Conservation (phyloP, 2,888 invertebrate species). For the Plebejus melissa region DNA sequence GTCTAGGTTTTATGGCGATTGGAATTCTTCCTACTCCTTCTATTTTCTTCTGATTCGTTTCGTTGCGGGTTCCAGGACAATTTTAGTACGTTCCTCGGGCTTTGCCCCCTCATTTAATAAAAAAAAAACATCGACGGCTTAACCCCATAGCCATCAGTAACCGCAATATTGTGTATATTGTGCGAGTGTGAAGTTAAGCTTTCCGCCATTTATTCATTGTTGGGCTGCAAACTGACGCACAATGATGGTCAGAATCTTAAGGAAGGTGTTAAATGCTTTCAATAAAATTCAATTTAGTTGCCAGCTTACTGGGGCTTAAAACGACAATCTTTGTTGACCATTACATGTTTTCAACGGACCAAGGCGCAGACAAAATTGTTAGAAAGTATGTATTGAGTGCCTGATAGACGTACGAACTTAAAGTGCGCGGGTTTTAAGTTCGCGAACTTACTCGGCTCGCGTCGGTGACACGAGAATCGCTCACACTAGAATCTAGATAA, state of each 20-base stretch:
- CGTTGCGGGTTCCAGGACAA: too few species aligned
- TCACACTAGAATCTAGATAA: too few species aligned
- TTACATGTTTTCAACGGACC: not conserved
- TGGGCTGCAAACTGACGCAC: not conserved
- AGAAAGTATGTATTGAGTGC: too few species aligned
- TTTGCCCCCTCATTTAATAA: too few species aligned
- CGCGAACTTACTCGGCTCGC: too few species aligned
- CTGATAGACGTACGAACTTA: too few species aligned
- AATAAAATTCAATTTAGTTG: not conserved
- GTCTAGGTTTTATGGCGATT: too few species aligned
- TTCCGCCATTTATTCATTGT: conserved; percentile 1
- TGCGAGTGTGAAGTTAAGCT: not conserved
- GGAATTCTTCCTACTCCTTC: too few species aligned
- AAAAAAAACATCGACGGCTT: not conserved
- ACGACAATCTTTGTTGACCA: not conserved
- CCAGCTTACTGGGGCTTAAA: not conserved
- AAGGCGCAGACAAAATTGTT: not conserved
- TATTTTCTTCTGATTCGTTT: too few species aligned
- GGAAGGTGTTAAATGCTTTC: conserved; percentile 48
- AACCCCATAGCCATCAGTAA: not conserved
- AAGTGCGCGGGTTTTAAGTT: too few species aligned
- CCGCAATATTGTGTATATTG: not conserved
- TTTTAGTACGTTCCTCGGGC: too few species aligned
- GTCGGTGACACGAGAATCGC: too few species aligned
- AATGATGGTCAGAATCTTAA: conserved; percentile 31